A percentile compares a stretch with the other conserved stretches of the same genome.
These are phyloP conservation scores for Epinephelus awoara DNA, from an alignment of 2,797 vertebrate genomes.

Conservation along the genomic window DNA sequence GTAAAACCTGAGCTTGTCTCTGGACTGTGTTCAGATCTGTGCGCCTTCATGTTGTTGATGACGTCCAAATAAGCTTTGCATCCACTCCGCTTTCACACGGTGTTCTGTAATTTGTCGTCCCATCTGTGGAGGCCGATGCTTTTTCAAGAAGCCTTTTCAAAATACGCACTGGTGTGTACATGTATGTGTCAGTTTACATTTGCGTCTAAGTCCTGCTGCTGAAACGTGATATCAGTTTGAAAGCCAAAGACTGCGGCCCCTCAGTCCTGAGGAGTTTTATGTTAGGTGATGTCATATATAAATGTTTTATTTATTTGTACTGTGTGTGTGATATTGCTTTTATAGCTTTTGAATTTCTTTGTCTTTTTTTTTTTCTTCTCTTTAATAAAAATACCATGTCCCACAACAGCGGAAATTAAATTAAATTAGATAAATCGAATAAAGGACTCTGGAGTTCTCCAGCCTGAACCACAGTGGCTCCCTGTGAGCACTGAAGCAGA, in stretches of 20 bases:
- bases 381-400: background rate
- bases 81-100: conserved; percentile 52
- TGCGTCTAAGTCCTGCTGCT: conserved; percentile 59
- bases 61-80: conserved; percentile 63
- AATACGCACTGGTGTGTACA: conserved; percentile 74
- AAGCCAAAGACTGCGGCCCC: conserved; percentile 42
- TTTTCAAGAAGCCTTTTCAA: conserved; percentile 68
- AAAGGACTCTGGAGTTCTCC: conserved; percentile 16
- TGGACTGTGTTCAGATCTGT: conserved; percentile 45
- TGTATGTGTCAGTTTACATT: conserved; percentile 78
- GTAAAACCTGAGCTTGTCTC: conserved; percentile 38
- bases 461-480: conserved; percentile 24
- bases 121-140: conserved; percentile 52
- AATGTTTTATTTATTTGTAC: conserved; percentile 10
- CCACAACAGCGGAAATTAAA: conserved; percentile 7
- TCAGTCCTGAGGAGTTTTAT: conserved; percentile 26
- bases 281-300: conserved; percentile 11
- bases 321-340: background rate
- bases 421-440: conserved; percentile 29
- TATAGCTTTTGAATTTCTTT: background rate
- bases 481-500: conserved; percentile 42
- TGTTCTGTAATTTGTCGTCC: conserved; percentile 70
- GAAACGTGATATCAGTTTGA: conserved; percentile 68
- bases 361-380: background rate
- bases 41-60: conserved; percentile 54